Evolutionary conservation across 2,888 invertebrate genomes (phyloP).

Genomic region (Aporophyla lueneburgensis): DNA sequence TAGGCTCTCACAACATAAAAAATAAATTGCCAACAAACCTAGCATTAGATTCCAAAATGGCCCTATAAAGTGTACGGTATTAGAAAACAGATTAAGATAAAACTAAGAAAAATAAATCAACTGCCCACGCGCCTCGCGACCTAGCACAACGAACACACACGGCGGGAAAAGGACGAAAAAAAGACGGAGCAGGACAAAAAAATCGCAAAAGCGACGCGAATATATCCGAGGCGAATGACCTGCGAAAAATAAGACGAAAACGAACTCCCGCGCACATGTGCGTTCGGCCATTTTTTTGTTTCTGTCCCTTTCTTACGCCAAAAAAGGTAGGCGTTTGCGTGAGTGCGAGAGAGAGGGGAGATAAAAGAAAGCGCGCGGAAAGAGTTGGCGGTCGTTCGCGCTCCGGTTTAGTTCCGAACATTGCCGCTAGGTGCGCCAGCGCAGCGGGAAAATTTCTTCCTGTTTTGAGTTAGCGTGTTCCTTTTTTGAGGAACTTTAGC

Average conservation of each 20-base stretch:
- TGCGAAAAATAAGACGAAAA: conserved; percentile 89
- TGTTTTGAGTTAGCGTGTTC: conserved; percentile 80
- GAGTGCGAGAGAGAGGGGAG: conserved; percentile 79
- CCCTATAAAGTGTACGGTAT: conserved; percentile 75
- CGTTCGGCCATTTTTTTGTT: conserved; percentile 88
- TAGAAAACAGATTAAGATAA: conserved; percentile 79
- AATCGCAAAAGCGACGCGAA: conserved; percentile 79
- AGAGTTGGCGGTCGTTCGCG: conserved; percentile 86
- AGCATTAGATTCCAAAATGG: conserved; percentile 71
- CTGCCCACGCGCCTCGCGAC: conserved; percentile 86
- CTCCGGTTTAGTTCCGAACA: conserved; percentile 81
- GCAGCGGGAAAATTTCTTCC: conserved; percentile 86
- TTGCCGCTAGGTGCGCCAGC: conserved; percentile 82
- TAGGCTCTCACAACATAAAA: conserved; percentile 51
- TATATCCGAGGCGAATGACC: conserved; percentile 88
- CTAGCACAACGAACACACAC: conserved; percentile 85
- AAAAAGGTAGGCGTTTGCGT: conserved; percentile 76
- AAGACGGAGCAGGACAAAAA: conserved; percentile 74
- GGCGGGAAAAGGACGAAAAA: conserved; percentile 79
- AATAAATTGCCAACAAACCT: conserved; percentile 61
- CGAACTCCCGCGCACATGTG: conserved; percentile 88
- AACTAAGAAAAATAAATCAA: conserved; percentile 79
- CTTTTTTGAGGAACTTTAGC: conserved; percentile 75
- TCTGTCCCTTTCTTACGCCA: conserved; percentile 84
- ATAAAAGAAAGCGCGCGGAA: conserved; percentile 88